Percentiles rank a stretch among this genome's conserved stretches.
Conservation (phyloP, 35 echinoderm and acorn worm species). For the Diadema setosum region DNA sequence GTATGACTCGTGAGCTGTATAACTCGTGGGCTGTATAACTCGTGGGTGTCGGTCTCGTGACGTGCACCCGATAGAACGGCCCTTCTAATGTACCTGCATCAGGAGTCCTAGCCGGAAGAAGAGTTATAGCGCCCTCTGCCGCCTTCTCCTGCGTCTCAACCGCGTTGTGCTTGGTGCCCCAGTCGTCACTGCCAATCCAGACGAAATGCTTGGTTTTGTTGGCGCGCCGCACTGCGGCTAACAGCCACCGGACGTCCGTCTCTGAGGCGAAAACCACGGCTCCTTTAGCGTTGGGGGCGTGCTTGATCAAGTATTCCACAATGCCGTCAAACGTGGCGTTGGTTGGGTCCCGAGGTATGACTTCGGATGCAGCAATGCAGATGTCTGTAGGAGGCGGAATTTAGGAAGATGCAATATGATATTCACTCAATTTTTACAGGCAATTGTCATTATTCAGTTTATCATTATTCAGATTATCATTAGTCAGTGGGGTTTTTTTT, state of each 20-base stretch:
- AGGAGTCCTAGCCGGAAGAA: slow-evolving; percentile 61
- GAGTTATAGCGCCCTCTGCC: slow-evolving; percentile 91
- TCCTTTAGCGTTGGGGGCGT: slow-evolving; percentile 40
- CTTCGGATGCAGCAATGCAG: slow-evolving; percentile 68
- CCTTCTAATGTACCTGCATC: slow-evolving; percentile 83
- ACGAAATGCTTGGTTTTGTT: slow-evolving; percentile 68
- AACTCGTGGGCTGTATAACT: too few species aligned
- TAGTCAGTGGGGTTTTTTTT: too few species aligned
- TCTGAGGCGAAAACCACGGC: slow-evolving; percentile 83
- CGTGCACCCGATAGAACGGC: too few species aligned
- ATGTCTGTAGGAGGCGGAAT: slow-evolving; percentile 33
- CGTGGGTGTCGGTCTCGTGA: too few species aligned
- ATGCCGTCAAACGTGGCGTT: slow-evolving; percentile 69
- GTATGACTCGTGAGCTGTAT: too few species aligned
- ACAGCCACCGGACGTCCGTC: slow-evolving; percentile 60
- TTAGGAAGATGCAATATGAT: too few species aligned
- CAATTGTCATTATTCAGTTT: too few species aligned
- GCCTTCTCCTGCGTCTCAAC: slow-evolving; percentile 48
- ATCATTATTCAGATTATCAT: too few species aligned
- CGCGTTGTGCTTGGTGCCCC: slow-evolving; percentile 84
- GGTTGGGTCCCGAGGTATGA: slow-evolving; percentile 58
- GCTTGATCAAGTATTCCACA: slow-evolving; percentile 51
- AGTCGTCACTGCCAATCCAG: slow-evolving; percentile 95
- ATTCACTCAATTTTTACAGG: too few species aligned
- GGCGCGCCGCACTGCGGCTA: slow-evolving; percentile 56